phyloP scores from a whole-genome alignment of 2,113 vertebrate species.

The Neolamprologus longior region DNA sequence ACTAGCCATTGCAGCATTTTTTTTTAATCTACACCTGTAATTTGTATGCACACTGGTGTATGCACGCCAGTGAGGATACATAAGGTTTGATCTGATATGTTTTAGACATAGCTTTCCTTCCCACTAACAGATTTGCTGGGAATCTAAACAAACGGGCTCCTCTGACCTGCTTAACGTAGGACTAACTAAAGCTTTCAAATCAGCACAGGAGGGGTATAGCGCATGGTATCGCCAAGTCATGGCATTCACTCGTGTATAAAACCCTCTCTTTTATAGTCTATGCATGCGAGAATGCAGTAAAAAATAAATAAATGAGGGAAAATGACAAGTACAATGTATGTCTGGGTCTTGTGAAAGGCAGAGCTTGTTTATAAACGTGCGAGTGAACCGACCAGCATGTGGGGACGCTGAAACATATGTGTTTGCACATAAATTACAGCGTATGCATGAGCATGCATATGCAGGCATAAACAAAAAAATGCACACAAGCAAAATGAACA shows the following conservation, averaged over 20 bases:
- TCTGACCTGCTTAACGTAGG: conserved; percentile 1
- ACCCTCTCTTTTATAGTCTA: conserved; percentile 44
- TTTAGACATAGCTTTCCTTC: background rate
- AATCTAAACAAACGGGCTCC: conserved; percentile 3
- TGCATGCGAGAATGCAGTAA: conserved; percentile 57
- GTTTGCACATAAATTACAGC: conserved; percentile 38
- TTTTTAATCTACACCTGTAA: background rate
- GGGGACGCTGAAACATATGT: conserved; percentile 1
- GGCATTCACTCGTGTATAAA: conserved; percentile 47
- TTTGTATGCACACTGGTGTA: background rate
- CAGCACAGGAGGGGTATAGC: background rate
- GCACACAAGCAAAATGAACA: background rate
- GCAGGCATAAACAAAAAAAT: background rate
- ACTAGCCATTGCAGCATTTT: background rate
- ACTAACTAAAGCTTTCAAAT: conserved; percentile 6
- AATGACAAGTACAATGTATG: background rate
- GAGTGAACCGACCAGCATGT: conserved; percentile 10
- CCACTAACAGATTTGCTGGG: background rate
- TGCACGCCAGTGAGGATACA: background rate
- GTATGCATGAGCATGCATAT: background rate
- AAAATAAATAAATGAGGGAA: background rate
- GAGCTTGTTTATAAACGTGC: background rate
- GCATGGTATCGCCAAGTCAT: background rate
- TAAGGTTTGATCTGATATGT: background rate
- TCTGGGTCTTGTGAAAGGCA: conserved; percentile 3